Conservation (phyloP, 2,113 vertebrate genomes). For the Sminthopsis crassicaudata region DNA sequence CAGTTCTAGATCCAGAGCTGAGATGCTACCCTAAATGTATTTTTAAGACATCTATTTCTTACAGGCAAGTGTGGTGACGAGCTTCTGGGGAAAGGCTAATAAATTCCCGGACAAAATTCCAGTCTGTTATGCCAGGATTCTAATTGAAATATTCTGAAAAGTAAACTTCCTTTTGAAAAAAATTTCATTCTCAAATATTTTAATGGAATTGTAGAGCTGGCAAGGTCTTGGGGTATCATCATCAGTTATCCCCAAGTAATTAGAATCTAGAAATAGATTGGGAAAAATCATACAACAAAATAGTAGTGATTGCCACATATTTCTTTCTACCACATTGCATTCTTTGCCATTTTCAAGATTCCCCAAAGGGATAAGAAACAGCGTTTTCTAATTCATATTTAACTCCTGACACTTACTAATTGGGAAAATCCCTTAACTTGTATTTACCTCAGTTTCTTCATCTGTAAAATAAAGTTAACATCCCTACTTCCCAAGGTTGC, state of each 20-base stretch:
- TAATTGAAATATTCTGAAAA: not conserved
- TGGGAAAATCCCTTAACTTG: not conserved
- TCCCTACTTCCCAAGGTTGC: not conserved
- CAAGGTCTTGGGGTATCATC: not conserved
- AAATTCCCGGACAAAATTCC: not conserved
- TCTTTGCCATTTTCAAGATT: not conserved
- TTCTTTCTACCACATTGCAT: not conserved
- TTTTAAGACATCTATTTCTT: not conserved
- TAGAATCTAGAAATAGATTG: rapidly evolving
- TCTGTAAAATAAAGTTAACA: not conserved
- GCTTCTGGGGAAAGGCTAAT: not conserved
- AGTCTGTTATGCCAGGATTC: not conserved
- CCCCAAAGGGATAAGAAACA: not conserved
- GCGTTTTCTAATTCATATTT: not conserved
- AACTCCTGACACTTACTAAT: not conserved
- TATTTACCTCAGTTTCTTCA: not conserved
- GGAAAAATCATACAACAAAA: not conserved
- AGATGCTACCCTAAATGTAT: not conserved
- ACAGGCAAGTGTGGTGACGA: not conserved
- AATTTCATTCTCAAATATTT: not conserved
- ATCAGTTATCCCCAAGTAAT: not conserved
- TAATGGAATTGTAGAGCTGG: not conserved
- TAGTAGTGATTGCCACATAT: not conserved
- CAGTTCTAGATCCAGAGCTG: not conserved
- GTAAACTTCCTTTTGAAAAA: not conserved